A percentile compares a stretch with the other conserved stretches of the same genome.
Conservation (phyloP, 2,888 invertebrate species). For the Campaea margaritaria region DNA sequence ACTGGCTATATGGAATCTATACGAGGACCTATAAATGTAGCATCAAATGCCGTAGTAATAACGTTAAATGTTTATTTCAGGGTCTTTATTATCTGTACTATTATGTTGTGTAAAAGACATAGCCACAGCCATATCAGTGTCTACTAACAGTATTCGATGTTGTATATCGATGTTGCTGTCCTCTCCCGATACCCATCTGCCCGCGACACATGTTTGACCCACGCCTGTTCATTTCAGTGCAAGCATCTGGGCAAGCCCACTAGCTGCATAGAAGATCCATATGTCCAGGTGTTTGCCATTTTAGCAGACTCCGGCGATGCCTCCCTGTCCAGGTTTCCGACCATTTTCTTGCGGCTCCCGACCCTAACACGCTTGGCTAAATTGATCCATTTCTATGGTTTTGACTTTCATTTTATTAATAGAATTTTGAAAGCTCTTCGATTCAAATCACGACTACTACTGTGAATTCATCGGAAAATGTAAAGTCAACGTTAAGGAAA, state of each 20-base stretch:
- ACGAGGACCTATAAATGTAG: no score
- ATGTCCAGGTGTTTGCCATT: slow-evolving; percentile 60
- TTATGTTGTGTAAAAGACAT: slow-evolving; percentile 10
- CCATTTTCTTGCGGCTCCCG: slow-evolving; percentile 67
- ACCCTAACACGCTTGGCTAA: slow-evolving; percentile 47
- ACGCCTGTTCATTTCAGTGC: slow-evolving; percentile 80
- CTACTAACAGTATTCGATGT: slow-evolving; percentile 32
- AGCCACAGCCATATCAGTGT: slow-evolving; percentile 33
- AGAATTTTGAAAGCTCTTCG: not conserved
- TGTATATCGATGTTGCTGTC: slow-evolving; percentile 46
- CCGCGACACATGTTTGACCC: slow-evolving; percentile 46
- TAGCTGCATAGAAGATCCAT: slow-evolving; percentile 66
- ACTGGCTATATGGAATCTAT: no score
- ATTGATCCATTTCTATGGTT: slow-evolving; percentile 20
- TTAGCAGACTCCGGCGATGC: slow-evolving; percentile 63
- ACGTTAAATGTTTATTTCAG: not conserved
- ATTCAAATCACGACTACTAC: not conserved
- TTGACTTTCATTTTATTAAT: slow-evolving; percentile 51
- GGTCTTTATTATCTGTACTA: not conserved
- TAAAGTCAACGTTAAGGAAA: slow-evolving; percentile 9
- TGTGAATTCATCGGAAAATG: not conserved
- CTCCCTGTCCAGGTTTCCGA: slow-evolving; percentile 70
- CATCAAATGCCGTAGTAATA: not conserved
- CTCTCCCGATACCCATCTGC: slow-evolving; percentile 35
- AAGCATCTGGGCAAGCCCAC: slow-evolving; percentile 83